Percentiles rank a stretch among this genome's conserved stretches.
These are phyloP conservation scores for Leptopilina drosophilae DNA, from an alignment of 2,888 invertebrate genomes.

Conservation along the genomic window DNA sequence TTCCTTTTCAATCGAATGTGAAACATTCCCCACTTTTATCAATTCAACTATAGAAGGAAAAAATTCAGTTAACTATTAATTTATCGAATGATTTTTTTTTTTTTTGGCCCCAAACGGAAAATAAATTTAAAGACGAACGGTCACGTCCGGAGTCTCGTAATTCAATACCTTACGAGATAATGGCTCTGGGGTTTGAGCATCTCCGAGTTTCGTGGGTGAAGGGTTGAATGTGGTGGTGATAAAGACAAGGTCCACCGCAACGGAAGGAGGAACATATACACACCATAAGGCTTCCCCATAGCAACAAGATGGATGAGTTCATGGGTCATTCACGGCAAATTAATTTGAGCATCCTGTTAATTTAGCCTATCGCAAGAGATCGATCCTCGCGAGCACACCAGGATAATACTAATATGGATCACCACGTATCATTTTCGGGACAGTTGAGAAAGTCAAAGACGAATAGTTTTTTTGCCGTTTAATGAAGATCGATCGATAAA, in stretches of 20 bases:
- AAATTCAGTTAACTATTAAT: constrained; percentile 8
- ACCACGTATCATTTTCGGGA: constrained; percentile 48
- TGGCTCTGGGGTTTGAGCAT: constrained; percentile 53
- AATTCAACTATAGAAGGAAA: not conserved
- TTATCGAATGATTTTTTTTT: not conserved
- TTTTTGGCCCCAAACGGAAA: not conserved
- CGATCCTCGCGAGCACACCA: constrained; percentile 31
- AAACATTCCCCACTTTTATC: too few relatives aligned
- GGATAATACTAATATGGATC: constrained; percentile 38
- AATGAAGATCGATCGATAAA: constrained; percentile 53
- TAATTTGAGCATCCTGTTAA: constrained; percentile 68
- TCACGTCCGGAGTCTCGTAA: constrained; percentile 51
- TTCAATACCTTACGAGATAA: constrained; percentile 62
- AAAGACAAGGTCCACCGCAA: constrained; percentile 44
- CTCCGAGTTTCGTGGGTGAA: constrained; percentile 32
- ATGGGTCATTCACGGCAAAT: constrained; percentile 64
- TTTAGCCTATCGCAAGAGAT: constrained; percentile 62
- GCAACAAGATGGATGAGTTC: constrained; percentile 63
- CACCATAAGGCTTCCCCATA: constrained; percentile 36
- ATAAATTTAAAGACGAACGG: constrained; percentile 45
- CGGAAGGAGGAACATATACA: constrained; percentile 31
- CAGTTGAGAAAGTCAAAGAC: constrained; percentile 42
- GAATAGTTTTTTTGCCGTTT: constrained; percentile 46
- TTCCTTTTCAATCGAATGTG: too few relatives aligned
- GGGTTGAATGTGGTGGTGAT: constrained; percentile 49